Evolutionary conservation across 2,113 vertebrate genomes (phyloP).

Genomic region (Ploceus nigricollis): DNA sequence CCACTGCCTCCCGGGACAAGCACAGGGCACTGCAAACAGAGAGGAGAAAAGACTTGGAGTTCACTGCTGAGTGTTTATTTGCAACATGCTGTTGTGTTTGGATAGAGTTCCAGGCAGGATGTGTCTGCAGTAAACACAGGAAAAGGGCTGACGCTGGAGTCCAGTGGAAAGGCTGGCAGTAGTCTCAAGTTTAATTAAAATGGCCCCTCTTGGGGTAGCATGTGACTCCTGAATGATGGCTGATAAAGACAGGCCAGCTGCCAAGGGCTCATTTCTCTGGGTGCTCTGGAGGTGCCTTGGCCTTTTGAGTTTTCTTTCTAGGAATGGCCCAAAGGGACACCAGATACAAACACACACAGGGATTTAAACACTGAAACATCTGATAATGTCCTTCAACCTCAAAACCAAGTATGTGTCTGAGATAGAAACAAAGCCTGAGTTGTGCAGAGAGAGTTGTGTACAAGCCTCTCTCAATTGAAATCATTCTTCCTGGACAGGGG

Average conservation of each 20-base stretch:
- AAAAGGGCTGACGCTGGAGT: constrained; percentile 38
- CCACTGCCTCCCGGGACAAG: accelerated
- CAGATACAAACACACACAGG: background rate
- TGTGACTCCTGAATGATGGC: background rate
- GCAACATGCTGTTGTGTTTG: constrained; percentile 25
- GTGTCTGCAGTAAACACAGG: constrained; percentile 55
- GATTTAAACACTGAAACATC: background rate
- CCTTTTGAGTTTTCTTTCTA: background rate
- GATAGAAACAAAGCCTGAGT: background rate
- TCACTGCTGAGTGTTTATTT: background rate
- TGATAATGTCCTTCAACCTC: background rate
- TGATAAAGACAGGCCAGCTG: background rate
- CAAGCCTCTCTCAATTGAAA: background rate
- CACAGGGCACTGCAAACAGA: accelerated
- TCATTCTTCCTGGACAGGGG: background rate
- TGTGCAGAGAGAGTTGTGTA: background rate
- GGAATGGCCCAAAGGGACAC: background rate
- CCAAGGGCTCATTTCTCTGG: background rate
- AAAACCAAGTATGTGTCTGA: background rate
- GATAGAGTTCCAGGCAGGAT: constrained; percentile 30
- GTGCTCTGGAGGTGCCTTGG: background rate
- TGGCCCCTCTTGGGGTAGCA: background rate
- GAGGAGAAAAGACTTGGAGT: background rate
- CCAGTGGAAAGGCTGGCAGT: background rate
- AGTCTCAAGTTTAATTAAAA: constrained; percentile 13